A percentile compares a stretch with the other conserved stretches of the same genome.
Evolutionary conservation across 2,888 invertebrate genomes (phyloP).

Genomic region (Drosophila antonietae): DNA sequence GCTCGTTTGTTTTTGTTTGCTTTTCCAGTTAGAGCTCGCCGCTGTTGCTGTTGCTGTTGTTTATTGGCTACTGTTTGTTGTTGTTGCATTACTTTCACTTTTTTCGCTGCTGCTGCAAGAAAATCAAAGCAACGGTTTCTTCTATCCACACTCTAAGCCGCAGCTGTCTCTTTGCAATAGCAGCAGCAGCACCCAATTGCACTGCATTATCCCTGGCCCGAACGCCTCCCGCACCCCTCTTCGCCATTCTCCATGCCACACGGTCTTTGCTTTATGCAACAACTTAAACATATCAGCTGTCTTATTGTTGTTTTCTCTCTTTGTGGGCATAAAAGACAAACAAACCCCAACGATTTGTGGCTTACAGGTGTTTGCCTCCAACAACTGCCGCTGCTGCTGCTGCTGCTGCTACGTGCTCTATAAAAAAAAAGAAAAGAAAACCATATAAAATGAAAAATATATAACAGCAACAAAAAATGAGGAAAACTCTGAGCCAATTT

Average conservation of each 20-base stretch:
- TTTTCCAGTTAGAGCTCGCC: constrained; percentile 38
- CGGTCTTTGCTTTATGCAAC: constrained; percentile 70
- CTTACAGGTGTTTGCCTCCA: constrained; percentile 75
- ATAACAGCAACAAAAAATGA: constrained; percentile 16
- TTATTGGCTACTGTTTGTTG: constrained; percentile 74
- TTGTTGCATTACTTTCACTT: constrained; percentile 75
- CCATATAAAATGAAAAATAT: constrained; percentile 19
- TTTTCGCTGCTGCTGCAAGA: constrained; percentile 47
- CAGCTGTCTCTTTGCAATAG: constrained; percentile 26
- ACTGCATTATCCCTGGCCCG: constrained; percentile 9
- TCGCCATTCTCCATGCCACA: constrained; percentile 23
- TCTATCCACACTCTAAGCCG: constrained; percentile 54
- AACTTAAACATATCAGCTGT: constrained; percentile 73
- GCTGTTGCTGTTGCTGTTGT: constrained; percentile 40
- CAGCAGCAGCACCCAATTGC: constrained; percentile 5
- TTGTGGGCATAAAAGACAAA: constrained; percentile 30
- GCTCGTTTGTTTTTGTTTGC: constrained; percentile 26
- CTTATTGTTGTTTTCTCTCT: constrained; percentile 42
- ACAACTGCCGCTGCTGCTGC: constrained; percentile 40
- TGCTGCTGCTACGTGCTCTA: constrained; percentile 16
- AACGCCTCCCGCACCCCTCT: constrained; percentile 9
- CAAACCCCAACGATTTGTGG: constrained; percentile 71
- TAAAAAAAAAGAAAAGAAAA: constrained; percentile 12
- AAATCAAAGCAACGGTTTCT: constrained; percentile 73
- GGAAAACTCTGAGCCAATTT: constrained; percentile 54